Base-by-base conservation (phyloP, 2,888 invertebrate genomes). In the Arge pagana region DNA sequence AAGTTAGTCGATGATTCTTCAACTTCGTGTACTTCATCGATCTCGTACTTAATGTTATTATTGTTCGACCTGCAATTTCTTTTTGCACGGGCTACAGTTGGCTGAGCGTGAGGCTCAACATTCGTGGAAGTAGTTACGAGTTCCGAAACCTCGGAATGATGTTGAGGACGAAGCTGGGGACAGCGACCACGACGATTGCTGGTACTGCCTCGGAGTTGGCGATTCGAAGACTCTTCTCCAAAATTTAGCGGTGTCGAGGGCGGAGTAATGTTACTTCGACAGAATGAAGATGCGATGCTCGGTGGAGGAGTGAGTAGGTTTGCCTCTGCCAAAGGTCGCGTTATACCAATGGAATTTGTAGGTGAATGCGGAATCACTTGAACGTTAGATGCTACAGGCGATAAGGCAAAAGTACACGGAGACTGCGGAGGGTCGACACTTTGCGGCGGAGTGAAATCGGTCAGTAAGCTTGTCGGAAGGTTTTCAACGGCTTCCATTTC, bases 341-440 rank as follows among this genome's bases (percentile, higher is more conserved):
- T 33, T 15, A 11, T 21, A 3, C 33, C 33, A 21, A 23, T n/a
- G 23, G 35, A 35, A 45, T 45, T 21, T 18, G 45, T 45, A 13
- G 45, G 45, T n/a, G 45, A 45, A 21, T 45, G 33, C 21, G 33
- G 24, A 45, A 45, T 24, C 24, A 16, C 35, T 45, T 33, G 45
- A 33, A 16, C 13, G 13, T 33, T 16, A 13, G 8, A n/a, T 11
- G 42, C 23, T 4, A 21, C 33, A 10, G 50, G 43, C 3, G 50
- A 42, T 6, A 28, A 33, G 26, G 43, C 42, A 13, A 8, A 43
- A 26, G 35, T 35, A n/a, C 40, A 36, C 1, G 42, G 50, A 7
- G 50, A 51, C 13, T 35, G 35, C 10, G 50, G 43, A 31, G 50
- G 16, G 35, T 51, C 50, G n/a, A 51, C 50, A 5, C 42, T 51